Base-by-base conservation (phyloP, 2,113 vertebrate species). In the Buteo buteo region DNA sequence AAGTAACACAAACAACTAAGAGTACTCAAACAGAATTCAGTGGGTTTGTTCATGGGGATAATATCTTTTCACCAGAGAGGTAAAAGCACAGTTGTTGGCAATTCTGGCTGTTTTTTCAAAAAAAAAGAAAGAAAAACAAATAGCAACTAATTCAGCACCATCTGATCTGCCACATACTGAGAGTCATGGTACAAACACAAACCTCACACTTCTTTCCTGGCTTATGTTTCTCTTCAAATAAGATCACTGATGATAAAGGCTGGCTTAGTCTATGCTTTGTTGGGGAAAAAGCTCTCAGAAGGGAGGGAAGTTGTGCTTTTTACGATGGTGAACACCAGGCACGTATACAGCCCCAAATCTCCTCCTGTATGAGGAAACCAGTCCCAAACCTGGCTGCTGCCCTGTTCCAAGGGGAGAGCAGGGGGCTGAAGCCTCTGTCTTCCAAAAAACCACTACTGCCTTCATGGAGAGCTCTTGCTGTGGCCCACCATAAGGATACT, bases 351-450 rank as follows among this genome's bases (percentile, higher is more conserved):
- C 44, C 45, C 61, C 69, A 47, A 25, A 36, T 34, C 13, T 25
- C 71, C 49, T 64, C 31, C 26, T 49, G 7, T 7, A 22, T 4
- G 3, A 36, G 42, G 26, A 44, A 31, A 24, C 32, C 19, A 59
- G 36, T 38, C 66, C 59, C 20, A 5, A 29, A 15, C 16, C 31
- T 8, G 31, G 55, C 19, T 36, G 10, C 22, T 34, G 42, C 32
- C 44, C 16, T 5, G 0, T 13, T 28, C 62, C 34, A 4, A 11
- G 42, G 10, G 22, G 14, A 16, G 4, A 28, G 4, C 26, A 32
- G 8, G 42, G 16, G 15, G 22, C 36, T 17, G 18, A 34, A 44
- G 13, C 24, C 28, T 52, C 58, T 16, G 1, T 19, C n/a, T 49
- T 44, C 34, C 25, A 18, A n/a, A 55, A 47, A 31, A 5, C 0